phyloP scores from a whole-genome alignment of 2,113 vertebrate species.

The Rhinolophus sinicus region DNA sequence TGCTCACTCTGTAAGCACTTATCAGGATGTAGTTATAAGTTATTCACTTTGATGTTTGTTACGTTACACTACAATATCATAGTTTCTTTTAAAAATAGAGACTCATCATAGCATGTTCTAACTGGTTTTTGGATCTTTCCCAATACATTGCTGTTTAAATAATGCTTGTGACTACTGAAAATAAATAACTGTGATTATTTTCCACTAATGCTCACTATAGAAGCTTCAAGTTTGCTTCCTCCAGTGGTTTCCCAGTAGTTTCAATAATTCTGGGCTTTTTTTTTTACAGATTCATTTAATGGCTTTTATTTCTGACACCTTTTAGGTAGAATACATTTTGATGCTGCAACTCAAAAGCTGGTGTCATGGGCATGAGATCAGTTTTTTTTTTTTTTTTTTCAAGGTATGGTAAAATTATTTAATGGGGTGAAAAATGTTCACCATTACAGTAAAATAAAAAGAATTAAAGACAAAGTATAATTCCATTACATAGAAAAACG shows the following conservation, averaged over 20 bases:
- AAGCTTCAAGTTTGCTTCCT: not conserved
- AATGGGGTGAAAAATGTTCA: slow-evolving; percentile 8
- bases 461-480: not conserved
- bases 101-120: not conserved
- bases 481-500: not conserved
- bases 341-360: not conserved
- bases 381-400: not conserved
- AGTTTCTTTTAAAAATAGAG: not conserved
- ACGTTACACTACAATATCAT: not conserved
- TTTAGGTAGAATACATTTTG: not conserved
- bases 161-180: not conserved
- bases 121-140: not conserved
- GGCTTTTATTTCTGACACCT: not conserved
- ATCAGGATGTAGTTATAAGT: not conserved
- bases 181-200: not conserved
- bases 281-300: not conserved
- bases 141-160: not conserved
- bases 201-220: not conserved
- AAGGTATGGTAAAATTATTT: not conserved
- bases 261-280: not conserved
- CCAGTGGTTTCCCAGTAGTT: not conserved
- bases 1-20: not conserved
- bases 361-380: not conserved
- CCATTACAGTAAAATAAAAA: not conserved
- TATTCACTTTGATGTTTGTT: not conserved